Evolutionary conservation across 2,797 vertebrate species (phyloP).

Genomic region (Chaetodon trifasciatus): DNA sequence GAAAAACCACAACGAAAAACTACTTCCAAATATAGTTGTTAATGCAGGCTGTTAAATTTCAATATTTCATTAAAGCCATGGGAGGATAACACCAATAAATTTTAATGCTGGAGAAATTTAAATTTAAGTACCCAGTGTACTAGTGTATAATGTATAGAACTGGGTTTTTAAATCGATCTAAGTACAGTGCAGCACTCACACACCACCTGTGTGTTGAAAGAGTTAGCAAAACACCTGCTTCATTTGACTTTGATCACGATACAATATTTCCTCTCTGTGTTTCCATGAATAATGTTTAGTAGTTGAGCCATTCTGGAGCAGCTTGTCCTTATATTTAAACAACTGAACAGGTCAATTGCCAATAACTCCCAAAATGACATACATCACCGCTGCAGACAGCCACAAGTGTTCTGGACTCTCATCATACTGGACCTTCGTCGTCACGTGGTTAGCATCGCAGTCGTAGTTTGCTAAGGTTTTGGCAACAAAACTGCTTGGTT

Average conservation of each 20-base stretch:
- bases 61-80: not conserved
- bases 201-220: not conserved
- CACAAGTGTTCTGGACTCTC: too few relatives aligned
- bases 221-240: not conserved
- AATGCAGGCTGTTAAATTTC: not conserved
- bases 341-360: too few relatives aligned
- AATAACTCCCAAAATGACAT: too few relatives aligned
- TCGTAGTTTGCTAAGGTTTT: too few relatives aligned
- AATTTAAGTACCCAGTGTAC: not conserved
- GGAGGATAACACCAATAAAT: not conserved
- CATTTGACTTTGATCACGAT: not conserved
- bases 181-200: too few relatives aligned
- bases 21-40: not conserved
- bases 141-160: too few relatives aligned
- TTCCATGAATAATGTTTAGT: not conserved
- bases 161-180: not conserved
- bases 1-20: not conserved
- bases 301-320: not conserved
- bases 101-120: not conserved
- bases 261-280: not conserved
- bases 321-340: too few relatives aligned
- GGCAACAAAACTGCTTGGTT: too few relatives aligned
- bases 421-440: too few relatives aligned
- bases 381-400: too few relatives aligned
- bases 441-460: too few relatives aligned